phyloP scores from a whole-genome alignment of 92 coral and sea anemone genomes.

The Epizoanthus scotinus region DNA sequence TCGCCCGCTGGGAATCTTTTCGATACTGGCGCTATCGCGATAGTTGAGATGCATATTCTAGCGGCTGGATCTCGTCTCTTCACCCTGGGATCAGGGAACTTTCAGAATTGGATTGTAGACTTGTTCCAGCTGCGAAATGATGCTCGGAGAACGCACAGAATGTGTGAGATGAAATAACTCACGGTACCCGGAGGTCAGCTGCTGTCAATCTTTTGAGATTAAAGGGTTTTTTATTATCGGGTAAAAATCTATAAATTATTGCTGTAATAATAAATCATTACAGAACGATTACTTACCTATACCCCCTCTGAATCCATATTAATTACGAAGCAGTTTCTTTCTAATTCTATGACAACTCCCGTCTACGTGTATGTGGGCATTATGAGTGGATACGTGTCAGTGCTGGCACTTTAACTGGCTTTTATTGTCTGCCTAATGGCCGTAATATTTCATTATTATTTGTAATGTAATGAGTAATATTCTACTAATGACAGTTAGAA shows the following conservation, averaged over 20 bases:
- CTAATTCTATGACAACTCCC: no score
- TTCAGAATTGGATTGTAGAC: slow-evolving; percentile 88
- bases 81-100: slow-evolving; percentile 94
- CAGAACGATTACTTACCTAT: not conserved
- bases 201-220: not conserved
- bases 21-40: slow-evolving; percentile 90
- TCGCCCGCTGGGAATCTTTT: slow-evolving; percentile 65
- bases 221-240: slow-evolving; percentile 3
- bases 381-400: no score
- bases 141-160: slow-evolving; percentile 66
- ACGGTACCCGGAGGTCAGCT: not conserved
- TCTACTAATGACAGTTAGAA: no score
- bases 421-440: no score
- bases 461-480: no score
- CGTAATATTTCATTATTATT: no score
- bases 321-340: no score
- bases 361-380: no score
- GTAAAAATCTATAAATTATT: slow-evolving; percentile 24
- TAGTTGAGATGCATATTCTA: slow-evolving; percentile 92
- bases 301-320: slow-evolving; percentile 21
- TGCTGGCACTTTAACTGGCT: no score
- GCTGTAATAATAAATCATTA: slow-evolving; percentile 15
- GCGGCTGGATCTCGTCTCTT: slow-evolving; percentile 83
- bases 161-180: slow-evolving; percentile 79
- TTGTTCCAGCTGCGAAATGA: slow-evolving; percentile 67